Conservation (phyloP, 2,888 invertebrate genomes). For the Lampropteryx suffumata region DNA sequence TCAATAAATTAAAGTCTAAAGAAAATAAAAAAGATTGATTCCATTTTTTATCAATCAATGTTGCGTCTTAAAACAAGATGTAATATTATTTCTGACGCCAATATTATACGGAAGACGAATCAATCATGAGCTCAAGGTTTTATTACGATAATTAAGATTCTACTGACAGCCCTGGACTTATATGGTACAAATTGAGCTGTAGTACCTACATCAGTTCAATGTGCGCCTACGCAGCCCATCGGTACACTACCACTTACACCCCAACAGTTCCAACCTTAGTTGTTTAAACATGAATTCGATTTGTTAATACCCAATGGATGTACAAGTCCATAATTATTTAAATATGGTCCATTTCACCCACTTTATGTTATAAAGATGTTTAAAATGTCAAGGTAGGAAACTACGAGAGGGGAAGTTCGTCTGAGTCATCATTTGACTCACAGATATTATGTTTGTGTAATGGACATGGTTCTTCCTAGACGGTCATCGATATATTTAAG, state of each 20-base stretch:
- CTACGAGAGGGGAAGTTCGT: conserved; percentile 22
- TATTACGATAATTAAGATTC: conserved; percentile 22
- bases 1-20: no score
- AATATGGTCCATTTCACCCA: conserved; percentile 23
- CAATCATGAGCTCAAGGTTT: conserved; percentile 23
- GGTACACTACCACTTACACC: conserved; percentile 44
- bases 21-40: no score
- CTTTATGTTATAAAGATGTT: conserved; percentile 20
- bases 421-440: conserved; percentile 34
- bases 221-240: conserved; percentile 49
- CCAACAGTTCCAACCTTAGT: conserved; percentile 20
- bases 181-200: conserved; percentile 61
- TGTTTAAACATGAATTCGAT: conserved; percentile 27
- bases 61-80: conserved; percentile 3
- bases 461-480: conserved; percentile 25
- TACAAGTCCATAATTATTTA: conserved; percentile 18
- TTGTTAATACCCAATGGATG: conserved; percentile 20
- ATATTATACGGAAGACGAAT: conserved; percentile 38
- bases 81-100: conserved; percentile 7
- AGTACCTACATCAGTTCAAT: conserved; percentile 48
- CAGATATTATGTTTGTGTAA: conserved; percentile 3
- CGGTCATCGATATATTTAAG: conserved; percentile 22
- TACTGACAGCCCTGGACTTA: conserved; percentile 46
- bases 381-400: conserved; percentile 33
- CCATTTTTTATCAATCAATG: no score